Evolutionary conservation across 2,888 invertebrate genomes (phyloP).

Genomic region (Drosophila rellima): DNA sequence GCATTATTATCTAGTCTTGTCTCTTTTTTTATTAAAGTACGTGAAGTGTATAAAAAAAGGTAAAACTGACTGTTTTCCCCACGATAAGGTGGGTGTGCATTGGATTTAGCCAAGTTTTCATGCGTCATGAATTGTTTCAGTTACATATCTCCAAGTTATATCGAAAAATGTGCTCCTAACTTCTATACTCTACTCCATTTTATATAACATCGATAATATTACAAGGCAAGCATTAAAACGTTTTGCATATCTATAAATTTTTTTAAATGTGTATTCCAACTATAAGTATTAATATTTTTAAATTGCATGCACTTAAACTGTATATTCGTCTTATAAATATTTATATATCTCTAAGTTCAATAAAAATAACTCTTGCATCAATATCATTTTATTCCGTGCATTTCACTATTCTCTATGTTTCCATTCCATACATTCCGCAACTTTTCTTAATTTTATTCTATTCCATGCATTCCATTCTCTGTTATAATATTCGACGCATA

Average conservation of each 20-base stretch:
- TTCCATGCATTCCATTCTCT: neutral
- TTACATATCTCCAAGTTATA: neutral
- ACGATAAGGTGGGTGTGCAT: slow-evolving; percentile 27
- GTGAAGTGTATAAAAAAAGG: slow-evolving; percentile 8
- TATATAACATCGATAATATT: neutral
- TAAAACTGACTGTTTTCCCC: slow-evolving; percentile 36
- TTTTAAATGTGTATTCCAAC: no score
- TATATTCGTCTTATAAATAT: no score
- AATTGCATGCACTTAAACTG: no score
- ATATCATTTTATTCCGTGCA: no score
- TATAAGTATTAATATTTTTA: no score
- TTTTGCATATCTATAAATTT: neutral
- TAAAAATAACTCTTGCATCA: no score
- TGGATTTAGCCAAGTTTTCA: neutral
- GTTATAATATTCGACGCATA: neutral
- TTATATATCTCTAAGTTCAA: no score
- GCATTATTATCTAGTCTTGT: slow-evolving; percentile 45
- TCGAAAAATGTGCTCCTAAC: neutral
- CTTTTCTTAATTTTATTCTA: neutral
- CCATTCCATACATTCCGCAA: no score
- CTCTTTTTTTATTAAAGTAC: slow-evolving; percentile 23
- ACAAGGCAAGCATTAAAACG: neutral
- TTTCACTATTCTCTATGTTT: no score
- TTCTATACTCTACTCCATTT: neutral
- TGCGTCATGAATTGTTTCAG: slow-evolving; percentile 12